These are phyloP conservation scores for Cylas formicarius DNA, from an alignment of 1,140 invertebrate genomes.

Conservation along the genomic window DNA sequence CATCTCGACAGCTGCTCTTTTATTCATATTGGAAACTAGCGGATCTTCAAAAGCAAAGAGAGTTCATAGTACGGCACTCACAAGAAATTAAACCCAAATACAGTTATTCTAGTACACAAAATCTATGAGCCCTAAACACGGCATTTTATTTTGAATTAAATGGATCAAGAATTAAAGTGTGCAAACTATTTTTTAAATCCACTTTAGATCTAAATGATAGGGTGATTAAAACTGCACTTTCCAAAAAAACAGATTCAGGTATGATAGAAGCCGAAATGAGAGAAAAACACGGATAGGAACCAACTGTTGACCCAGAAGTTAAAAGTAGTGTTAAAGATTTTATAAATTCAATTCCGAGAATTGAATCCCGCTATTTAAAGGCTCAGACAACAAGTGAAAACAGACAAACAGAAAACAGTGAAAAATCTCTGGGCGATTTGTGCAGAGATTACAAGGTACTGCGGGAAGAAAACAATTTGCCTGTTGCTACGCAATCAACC, in stretches of 20 bases:
- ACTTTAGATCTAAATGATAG: conserved; percentile 10
- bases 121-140: not conserved
- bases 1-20: conserved; percentile 2
- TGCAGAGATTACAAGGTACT: conserved; percentile 22
- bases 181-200: conserved; percentile 8
- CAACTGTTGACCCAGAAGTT: conserved; percentile 16
- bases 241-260: conserved; percentile 12
- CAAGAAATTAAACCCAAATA: conserved; percentile 12
- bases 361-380: conserved; percentile 25
- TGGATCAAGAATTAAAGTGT: conserved; percentile 9
- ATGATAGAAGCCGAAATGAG: conserved; percentile 10
- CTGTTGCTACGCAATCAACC: conserved; percentile 8
- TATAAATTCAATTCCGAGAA: conserved; percentile 23
- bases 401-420: no score
- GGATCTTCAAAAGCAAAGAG: conserved; percentile 3
- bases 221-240: conserved; percentile 4
- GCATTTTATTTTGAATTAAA: conserved; percentile 17
- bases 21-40: conserved; percentile 1
- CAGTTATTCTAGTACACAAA: conserved; percentile 14
- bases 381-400: conserved; percentile 17
- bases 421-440: conserved; percentile 26
- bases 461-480: conserved; percentile 6
- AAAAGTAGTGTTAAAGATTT: conserved; percentile 16
- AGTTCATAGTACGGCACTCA: conserved; percentile 5
- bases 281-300: conserved; percentile 10